Base-by-base conservation (phyloP, 1,140 invertebrate genomes). In the Hycleus phaleratus region DNA sequence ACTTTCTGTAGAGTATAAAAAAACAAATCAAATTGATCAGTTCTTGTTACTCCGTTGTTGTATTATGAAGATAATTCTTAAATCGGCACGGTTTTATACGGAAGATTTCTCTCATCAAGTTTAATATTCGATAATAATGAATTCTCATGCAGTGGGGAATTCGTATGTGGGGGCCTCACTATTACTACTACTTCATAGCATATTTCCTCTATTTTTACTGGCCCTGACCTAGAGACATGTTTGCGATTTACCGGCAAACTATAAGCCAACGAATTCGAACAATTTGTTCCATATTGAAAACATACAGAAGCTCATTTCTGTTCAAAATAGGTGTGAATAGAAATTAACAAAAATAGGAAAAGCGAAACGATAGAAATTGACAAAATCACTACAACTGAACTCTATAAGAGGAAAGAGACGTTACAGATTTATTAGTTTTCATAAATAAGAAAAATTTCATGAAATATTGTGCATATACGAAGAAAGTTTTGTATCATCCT, bases 141-240 rank as follows among this genome's bases (percentile, higher is more conserved):
- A 45, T 59, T 61, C 61, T 57, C 61, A 62, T 65, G 47, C 40
- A 59, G 56, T 53, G 58, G 49, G 52, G 56, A 38, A 25, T 12
- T 38, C 4, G n/a, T n/a, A 1, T 24, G 52, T 56, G 64, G 50
- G 50, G 63, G 55, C 38, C 32, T 32, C 32, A 32, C 4, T 32
- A 32, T 7, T 32, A 32, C 32, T 32, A 32, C 32, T 18, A 48
- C 44, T 38, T 9, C 38, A 46, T 38, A 52, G 45, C 45, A 26
- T 26, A 32, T 52, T 62, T 60, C 61, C 52, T 57, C 12, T 47
- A 38, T 39, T 52, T 32, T 39, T 58, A 42, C 26, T 62, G 61
- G 53, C 66, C 64, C 49, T 68, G 66, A 68, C 66, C 66, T 50
- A 68, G 39, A 68, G 60, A 42, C 44, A 39, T 38, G 38, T 32